A percentile compares a stretch with the other conserved stretches of the same genome.
These are phyloP conservation scores for Tokudaia muenninki DNA, from an alignment of 2,797 vertebrate genomes.

Conservation along the genomic window DNA sequence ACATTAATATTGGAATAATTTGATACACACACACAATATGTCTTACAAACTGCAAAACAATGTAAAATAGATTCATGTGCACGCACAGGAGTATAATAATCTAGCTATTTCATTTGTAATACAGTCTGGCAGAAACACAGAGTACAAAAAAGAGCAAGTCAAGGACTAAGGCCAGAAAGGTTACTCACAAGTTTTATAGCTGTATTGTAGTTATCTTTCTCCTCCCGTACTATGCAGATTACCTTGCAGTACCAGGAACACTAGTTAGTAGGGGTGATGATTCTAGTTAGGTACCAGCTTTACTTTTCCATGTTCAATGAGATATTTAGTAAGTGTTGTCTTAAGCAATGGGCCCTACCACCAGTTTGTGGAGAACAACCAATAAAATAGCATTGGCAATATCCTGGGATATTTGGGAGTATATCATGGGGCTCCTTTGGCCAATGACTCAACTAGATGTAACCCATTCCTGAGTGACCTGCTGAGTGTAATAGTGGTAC, in stretches of 20 bases:
- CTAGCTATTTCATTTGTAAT: background rate
- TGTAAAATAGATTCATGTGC: background rate
- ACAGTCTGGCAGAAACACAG: background rate
- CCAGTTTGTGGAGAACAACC: background rate
- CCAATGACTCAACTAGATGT: background rate
- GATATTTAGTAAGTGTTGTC: background rate
- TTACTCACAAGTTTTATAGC: background rate
- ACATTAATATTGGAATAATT: background rate
- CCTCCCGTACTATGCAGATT: background rate
- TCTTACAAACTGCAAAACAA: conserved; percentile 18
- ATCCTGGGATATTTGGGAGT: background rate
- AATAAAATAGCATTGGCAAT: background rate
- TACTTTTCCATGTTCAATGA: background rate
- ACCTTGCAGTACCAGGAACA: background rate
- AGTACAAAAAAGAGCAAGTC: background rate
- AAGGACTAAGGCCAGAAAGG: background rate
- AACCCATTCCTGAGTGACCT: background rate
- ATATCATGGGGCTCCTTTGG: background rate
- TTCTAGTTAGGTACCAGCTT: background rate
- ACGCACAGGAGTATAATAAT: background rate
- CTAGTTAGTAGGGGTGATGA: background rate
- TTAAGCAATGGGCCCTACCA: background rate
- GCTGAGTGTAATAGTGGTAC: background rate
- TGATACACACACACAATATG: background rate
- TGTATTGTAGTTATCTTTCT: background rate